Evolutionary conservation across 1,140 invertebrate species (phyloP).

Genomic region (Brachionus rubens): DNA sequence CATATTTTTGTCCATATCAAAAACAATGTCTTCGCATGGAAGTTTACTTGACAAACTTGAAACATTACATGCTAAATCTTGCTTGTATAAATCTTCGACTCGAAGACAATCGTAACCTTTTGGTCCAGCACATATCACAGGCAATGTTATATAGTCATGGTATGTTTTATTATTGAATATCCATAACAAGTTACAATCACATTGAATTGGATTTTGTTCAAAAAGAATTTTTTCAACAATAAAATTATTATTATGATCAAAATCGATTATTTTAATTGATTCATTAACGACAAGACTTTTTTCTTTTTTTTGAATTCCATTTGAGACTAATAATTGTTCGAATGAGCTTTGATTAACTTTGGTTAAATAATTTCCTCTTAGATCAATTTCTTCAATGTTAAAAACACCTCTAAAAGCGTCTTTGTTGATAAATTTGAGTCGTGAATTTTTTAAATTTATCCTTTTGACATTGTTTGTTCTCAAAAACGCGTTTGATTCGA

Average conservation of each 20-base stretch:
- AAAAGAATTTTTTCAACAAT: conserved; percentile 1
- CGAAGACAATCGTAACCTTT: conserved; percentile 28
- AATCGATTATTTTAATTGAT: neutral
- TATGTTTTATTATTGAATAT: neutral
- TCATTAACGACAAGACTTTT: conserved; percentile 3
- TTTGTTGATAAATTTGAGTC: neutral
- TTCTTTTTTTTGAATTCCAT: neutral
- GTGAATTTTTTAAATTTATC: conserved; percentile 30
- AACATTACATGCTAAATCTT: neutral
- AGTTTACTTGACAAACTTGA: neutral
- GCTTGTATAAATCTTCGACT: neutral
- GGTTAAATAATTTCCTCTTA: conserved; percentile 40
- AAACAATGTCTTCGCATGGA: conserved; percentile 20
- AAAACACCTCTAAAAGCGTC: conserved; percentile 37
- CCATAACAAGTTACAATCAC: conserved; percentile 42
- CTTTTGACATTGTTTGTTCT: conserved; percentile 25
- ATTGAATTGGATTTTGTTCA: conserved; percentile 45
- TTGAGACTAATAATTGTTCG: neutral
- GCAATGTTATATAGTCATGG: neutral
- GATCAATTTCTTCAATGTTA: conserved; percentile 23
- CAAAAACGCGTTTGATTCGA: conserved; percentile 33
- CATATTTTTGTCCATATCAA: neutral
- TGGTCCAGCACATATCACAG: conserved; percentile 40
- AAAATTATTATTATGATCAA: conserved; percentile 12
- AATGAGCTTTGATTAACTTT: neutral